Base-by-base conservation (phyloP, 2,797 vertebrate species). In the Gobionotothen gibberifrons region DNA sequence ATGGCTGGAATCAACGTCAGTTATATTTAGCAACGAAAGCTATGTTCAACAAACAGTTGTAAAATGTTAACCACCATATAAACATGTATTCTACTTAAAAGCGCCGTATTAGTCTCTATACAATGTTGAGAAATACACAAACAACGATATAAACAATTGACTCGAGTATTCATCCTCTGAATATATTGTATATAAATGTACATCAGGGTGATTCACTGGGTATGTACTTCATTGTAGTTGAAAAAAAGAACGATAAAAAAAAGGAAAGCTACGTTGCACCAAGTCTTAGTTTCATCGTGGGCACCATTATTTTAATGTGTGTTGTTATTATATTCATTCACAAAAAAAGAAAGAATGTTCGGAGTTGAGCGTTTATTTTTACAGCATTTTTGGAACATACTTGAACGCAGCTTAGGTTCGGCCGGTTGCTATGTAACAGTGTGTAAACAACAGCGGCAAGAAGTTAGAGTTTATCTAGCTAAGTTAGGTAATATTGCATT, bases 351-450 rank as follows among this genome's bases (percentile, higher is more conserved):
- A 15, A 51, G 9, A 26, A 2, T 4, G 36, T 51, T 47, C 39
- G 6, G 17, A 29, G 13, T 14, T 22, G 0, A 62, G 22, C 13
- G 0, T 2, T 51, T 13, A 39, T 49, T 48, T 59, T 19, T 43
- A 60, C 51, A 6, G 0, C 65, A 9, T 15, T 1, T 9, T 17
- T 48, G 75, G 36, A 58, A 12, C 3, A 83, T 66, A 53, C 66
- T 57, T 90, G 89, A 92, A 93, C 46, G 85, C 83, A 84, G 39
- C 86, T 55, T 64, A n/a, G 62, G 9, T 43, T 16, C 9, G n/a
- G 5, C 5, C 11, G 3, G 91, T 94, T 94, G 91, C 92, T 89
- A 87, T 39, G 94, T 64, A 84, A 93, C 93, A 36, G 29, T 4
- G 3, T 9, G 19, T 72, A 81, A 76, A 83, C 84, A 79, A 21